Conservation (phyloP, 2,888 invertebrate genomes). For the Gastrophysa polygoni region DNA sequence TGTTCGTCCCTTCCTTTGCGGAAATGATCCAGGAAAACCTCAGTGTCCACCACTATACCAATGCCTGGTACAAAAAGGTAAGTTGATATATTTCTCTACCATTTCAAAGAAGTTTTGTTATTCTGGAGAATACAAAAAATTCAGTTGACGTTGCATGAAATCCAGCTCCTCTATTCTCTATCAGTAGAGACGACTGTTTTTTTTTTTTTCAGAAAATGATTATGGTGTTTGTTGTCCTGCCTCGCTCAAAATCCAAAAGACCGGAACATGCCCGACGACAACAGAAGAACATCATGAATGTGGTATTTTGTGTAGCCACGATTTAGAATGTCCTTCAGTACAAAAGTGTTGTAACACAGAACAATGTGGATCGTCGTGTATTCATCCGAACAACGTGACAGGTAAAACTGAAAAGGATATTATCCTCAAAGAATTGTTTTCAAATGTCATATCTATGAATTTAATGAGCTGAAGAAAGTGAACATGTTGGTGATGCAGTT, state of each 20-base stretch:
- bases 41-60: constrained; percentile 82
- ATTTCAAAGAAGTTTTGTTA: too few relatives aligned
- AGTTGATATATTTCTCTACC: too few relatives aligned
- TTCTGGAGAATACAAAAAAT: too few relatives aligned
- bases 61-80: constrained; percentile 77
- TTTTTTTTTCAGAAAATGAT: constrained; percentile 68
- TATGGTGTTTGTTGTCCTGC: constrained; percentile 89
- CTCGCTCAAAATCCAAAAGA: constrained; percentile 75
- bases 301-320: constrained; percentile 74
- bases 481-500: too few relatives aligned
- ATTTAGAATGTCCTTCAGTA: constrained; percentile 80
- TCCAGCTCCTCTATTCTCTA: too few relatives aligned
- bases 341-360: constrained; percentile 82
- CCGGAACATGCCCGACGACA: constrained; percentile 74
- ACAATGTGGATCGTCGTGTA: constrained; percentile 75
- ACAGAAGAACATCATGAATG: constrained; percentile 61
- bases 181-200: too few relatives aligned
- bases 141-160: too few relatives aligned
- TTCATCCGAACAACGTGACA: constrained; percentile 76
- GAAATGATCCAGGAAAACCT: constrained; percentile 80
- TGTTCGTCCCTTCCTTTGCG: constrained; percentile 81
- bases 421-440: too few relatives aligned
- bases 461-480: too few relatives aligned
- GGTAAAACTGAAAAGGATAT: constrained; percentile 52
- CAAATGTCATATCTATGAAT: too few relatives aligned